Conservation (phyloP, 2,797 vertebrate genomes). For the Diceros bicornis region DNA sequence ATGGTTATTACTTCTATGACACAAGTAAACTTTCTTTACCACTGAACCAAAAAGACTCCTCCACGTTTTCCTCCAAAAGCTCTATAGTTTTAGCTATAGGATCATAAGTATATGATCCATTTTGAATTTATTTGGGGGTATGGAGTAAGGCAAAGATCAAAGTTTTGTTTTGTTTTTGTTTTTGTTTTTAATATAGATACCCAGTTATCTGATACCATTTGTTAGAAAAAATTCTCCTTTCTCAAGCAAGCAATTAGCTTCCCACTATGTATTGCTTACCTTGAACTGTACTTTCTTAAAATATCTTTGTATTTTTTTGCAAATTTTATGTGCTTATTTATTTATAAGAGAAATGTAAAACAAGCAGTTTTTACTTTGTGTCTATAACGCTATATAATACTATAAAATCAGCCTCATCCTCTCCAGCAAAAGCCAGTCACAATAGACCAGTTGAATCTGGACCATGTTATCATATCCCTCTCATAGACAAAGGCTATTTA, state of each 20-base stretch:
- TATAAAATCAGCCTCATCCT: background rate
- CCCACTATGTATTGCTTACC: background rate
- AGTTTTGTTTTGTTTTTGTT: background rate
- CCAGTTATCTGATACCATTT: background rate
- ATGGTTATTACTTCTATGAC: background rate
- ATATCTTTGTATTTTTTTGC: background rate
- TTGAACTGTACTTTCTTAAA: background rate
- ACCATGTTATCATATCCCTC: background rate
- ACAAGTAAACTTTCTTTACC: background rate
- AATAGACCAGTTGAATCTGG: background rate
- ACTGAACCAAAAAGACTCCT: background rate
- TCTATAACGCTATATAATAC: background rate
- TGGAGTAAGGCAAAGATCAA: background rate
- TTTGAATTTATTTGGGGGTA: background rate
- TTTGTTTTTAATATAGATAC: background rate
- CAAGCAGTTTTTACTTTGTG: background rate
- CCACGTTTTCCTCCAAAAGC: background rate
- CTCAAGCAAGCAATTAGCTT: background rate
- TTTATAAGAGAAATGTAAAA: conserved; percentile 13
- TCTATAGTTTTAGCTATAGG: background rate
- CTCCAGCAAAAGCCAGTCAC: background rate
- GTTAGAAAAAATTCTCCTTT: background rate
- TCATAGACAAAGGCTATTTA: conserved; percentile 46
- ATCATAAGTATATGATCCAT: background rate
- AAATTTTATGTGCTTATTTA: background rate